Base-by-base conservation (phyloP, 2,888 invertebrate genomes). In the Thereva nobilitata region DNA sequence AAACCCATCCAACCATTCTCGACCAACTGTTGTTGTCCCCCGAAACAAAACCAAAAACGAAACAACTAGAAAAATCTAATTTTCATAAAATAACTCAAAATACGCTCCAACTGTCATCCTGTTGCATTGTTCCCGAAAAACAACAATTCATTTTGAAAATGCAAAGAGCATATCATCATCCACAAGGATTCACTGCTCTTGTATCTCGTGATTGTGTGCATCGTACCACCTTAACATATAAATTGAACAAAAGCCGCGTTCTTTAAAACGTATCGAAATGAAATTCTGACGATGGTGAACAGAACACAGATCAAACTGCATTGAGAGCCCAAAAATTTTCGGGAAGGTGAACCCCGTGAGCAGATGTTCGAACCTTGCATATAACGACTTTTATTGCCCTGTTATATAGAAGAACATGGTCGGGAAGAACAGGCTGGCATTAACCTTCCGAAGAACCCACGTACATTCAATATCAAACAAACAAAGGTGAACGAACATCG, bases 81-180 rank as follows among this genome's bases (percentile, higher is more conserved):
- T 50, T 61, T 61, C 61, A 61, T 38, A 50, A 50, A 61, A 61
- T 61, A 23, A 23, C 23, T 50, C 50, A 61, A 50, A 50, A 50
- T 61, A 40, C 41, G 61, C 61, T 61, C 50, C 61, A 50, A 61
- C 50, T 61, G 50, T 61, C 61, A 40, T 50, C 23, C 41, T 61
- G 40, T 35, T 61, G 23, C 49, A 61, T 61, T 61, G 50, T 61
- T 50, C 50, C 50, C 41, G 34, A 50, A 54, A 55, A 50, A 50
- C 23, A 23, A 1, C 23, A 1, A 41, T 50, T 40, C 50, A 9
- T n/a, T 37, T 61, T 45, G 10, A 10, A 23, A 35, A 6, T 35
- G 12, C 23, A 50, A 50, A 59, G 37, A 6, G 38, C 12, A 12
- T 7, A 56, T 23, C 23, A 23, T 23, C 23, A 23, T 23, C 1